A percentile compares a stretch with the other conserved stretches of the same genome.
phyloP scores from a whole-genome alignment of 1,140 invertebrate genomes.

The Drosophila kurseongensis region DNA sequence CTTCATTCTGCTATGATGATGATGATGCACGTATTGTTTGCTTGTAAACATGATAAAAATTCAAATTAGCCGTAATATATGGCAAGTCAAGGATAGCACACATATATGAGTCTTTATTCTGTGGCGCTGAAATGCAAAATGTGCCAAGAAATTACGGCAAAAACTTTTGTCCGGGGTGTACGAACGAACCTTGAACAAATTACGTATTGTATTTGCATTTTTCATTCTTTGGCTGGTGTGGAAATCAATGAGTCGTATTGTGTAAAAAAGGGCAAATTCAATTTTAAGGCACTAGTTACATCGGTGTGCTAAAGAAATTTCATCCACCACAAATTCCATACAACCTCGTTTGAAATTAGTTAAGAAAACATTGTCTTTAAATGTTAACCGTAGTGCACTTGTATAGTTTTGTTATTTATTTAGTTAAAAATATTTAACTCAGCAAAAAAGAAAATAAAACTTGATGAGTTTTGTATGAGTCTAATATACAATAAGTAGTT shows the following conservation, averaged over 20 bases:
- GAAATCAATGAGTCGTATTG: conserved; percentile 53
- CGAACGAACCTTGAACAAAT: conserved; percentile 64
- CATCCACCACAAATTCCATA: too few species aligned
- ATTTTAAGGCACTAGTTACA: too few species aligned
- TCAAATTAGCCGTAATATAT: conserved; percentile 81
- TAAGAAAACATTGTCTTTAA: too few species aligned
- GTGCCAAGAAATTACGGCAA: conserved; percentile 73
- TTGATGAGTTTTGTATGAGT: too few species aligned
- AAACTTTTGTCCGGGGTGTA: conserved; percentile 26
- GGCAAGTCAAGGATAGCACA: conserved; percentile 30
- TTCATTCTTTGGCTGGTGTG: conserved; percentile 15
- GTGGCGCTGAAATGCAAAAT: conserved; percentile 76
- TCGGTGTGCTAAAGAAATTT: too few species aligned
- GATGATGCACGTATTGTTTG: conserved; percentile 83
- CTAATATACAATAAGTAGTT: too few species aligned
- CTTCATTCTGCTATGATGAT: conserved; percentile 57
- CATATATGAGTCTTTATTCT: conserved; percentile 36
- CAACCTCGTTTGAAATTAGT: too few species aligned
- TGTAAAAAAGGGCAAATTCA: background rate
- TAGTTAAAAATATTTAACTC: too few species aligned
- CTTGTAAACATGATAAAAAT: conserved; percentile 84
- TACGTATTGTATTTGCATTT: conserved; percentile 67
- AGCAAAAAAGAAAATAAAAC: too few species aligned
- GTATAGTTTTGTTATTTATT: too few species aligned
- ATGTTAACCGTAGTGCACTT: too few species aligned